phyloP scores from a whole-genome alignment of 2,888 invertebrate species.

The Blastobasis adustella region DNA sequence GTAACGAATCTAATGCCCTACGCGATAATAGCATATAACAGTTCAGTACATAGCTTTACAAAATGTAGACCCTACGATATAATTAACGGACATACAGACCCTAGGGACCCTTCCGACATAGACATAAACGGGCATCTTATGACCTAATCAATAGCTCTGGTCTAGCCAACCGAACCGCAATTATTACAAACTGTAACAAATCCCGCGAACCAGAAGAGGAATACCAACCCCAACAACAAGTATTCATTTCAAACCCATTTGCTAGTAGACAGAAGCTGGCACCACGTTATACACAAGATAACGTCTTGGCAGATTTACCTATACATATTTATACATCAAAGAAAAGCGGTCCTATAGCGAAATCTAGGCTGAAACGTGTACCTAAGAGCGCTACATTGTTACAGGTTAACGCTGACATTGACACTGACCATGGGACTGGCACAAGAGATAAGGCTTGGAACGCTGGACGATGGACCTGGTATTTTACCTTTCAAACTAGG shows the following conservation, averaged over 20 bases:
- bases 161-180: too few species aligned
- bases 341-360: not conserved
- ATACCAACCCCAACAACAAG: not conserved
- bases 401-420: not conserved
- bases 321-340: not conserved
- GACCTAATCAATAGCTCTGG: not conserved
- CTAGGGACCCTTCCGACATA: too few species aligned
- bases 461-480: not conserved
- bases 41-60: too few species aligned
- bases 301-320: not conserved
- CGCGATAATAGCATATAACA: too few species aligned
- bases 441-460: not conserved
- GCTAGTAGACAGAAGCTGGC: not conserved
- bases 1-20: too few species aligned
- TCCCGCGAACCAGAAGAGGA: not conserved
- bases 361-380: too few species aligned
- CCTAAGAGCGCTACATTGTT: not conserved
- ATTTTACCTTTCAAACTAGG: not conserved
- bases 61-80: too few species aligned
- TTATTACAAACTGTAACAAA: not conserved
- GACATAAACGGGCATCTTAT: not conserved
- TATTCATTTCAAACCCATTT: not conserved
- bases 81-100: too few species aligned
- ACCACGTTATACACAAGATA: not conserved
- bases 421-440: not conserved